Evolutionary conservation across 2,797 vertebrate genomes (phyloP), one percentile per base, ranked within the genome.

Genomic region (Gymnothorax reevesii): DNA sequence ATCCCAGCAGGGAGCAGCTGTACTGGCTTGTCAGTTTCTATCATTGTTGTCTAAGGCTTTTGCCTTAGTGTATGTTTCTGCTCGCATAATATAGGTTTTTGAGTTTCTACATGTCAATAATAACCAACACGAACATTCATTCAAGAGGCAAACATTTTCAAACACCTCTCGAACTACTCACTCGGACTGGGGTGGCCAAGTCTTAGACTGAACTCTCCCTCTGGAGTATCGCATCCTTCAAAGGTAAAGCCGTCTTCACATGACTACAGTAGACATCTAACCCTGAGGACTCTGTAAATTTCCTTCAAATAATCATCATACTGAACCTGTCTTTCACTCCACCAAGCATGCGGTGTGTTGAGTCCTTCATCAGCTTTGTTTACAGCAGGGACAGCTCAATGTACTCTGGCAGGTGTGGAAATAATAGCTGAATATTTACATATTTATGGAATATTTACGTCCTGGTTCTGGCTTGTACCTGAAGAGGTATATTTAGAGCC

Each of bases 131-230:
- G 84, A 62, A 49, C 22, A 64, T 62, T 60, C 27, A 79, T 80
- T 54, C 77, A 80, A 80, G 55, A 80, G 77, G 33, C 77, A 80
- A 80, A 80, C 77, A 80, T 80, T 80, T 55, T 80, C 49, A 80
- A 80, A 80, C n/a, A 52, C 52, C 52, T 55, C 77, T 55, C 52
- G 22, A 54, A 54, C 33, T 42, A 42, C 33, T 42, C 33, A 54
- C 52, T 22, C 55, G 9, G 25, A 80, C 49, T 52, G 49, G 17
- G 52, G 77, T 2, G 7, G 25, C 42, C 75, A 49, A 33, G 6
- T 17, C 52, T 7, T 6, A 75, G 33, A 49, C 33, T 42, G 33
- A 42, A 42, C 33, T 42, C 33, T 42, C 33, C 33, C 33, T 42
- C 33, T 42, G 33, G 33, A 42, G 33, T 42, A 1, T 2, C 1